These are phyloP conservation scores for Zaprionus ghesquierei DNA, from an alignment of 1,140 invertebrate genomes.

Conservation along the genomic window DNA sequence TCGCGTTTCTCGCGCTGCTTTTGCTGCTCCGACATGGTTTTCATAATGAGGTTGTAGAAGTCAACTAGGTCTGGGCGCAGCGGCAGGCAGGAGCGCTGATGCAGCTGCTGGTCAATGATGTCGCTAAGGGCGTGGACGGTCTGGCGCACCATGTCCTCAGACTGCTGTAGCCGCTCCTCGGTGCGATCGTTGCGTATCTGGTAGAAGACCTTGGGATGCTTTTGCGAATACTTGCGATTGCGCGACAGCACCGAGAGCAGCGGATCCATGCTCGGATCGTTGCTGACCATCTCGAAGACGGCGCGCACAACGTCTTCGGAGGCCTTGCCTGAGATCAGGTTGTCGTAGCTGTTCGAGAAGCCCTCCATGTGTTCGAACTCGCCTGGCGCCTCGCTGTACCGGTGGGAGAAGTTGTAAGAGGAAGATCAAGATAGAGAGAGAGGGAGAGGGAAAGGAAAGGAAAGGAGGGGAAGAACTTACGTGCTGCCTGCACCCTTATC, in stretches of 20 bases:
- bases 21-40: conserved; percentile 46
- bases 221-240: conserved; percentile 33
- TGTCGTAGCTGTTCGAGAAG: conserved; percentile 11
- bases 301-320: conserved; percentile 53
- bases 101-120: conserved; percentile 67
- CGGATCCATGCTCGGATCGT: conserved; percentile 54
- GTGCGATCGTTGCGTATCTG: conserved; percentile 54
- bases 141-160: conserved; percentile 57
- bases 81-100: conserved; percentile 51
- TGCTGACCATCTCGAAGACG: conserved; percentile 52
- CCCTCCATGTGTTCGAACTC: neutral
- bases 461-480: neutral
- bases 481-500: too few species aligned
- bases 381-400: neutral
- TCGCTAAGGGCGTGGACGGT: conserved; percentile 61
- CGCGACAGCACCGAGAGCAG: conserved; percentile 42
- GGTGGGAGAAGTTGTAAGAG: too few species aligned
- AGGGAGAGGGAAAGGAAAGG: too few species aligned
- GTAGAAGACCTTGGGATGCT: conserved; percentile 39
- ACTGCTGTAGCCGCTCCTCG: conserved; percentile 36
- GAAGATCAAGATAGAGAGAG: too few species aligned
- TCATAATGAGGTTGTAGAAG: conserved; percentile 66
- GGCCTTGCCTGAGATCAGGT: conserved; percentile 39
- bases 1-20: conserved; percentile 60
- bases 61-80: conserved; percentile 59